Evolutionary conservation across 2,888 invertebrate species (phyloP).

Genomic region (Agrochola circellaris): DNA sequence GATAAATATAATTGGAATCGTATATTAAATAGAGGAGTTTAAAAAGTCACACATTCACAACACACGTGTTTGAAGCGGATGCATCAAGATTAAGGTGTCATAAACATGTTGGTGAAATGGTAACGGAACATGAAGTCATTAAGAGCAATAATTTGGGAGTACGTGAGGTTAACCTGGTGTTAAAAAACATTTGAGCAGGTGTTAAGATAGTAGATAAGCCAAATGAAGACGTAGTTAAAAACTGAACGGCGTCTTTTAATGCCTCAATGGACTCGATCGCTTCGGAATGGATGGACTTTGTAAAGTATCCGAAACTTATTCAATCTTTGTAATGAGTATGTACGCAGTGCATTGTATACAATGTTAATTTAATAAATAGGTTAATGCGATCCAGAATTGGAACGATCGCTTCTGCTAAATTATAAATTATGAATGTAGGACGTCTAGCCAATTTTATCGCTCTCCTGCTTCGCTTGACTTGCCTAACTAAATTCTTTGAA

Average conservation of each 20-base stretch:
- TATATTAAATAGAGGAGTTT: constrained; percentile 17
- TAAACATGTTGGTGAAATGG: constrained; percentile 52
- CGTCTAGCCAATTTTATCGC: constrained; percentile 72
- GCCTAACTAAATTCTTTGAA: constrained; percentile 70
- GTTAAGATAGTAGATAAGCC: constrained; percentile 45
- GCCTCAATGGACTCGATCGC: neutral
- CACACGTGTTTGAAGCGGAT: constrained; percentile 28
- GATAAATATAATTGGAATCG: constrained; percentile 9
- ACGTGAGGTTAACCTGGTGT: constrained; percentile 30
- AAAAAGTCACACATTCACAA: constrained; percentile 31
- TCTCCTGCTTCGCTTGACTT: constrained; percentile 59
- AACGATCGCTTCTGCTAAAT: constrained; percentile 70
- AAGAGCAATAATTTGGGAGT: constrained; percentile 56
- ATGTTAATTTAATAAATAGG: constrained; percentile 62
- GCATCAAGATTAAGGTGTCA: constrained; percentile 41
- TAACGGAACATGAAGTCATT: constrained; percentile 62
- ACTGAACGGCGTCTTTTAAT: constrained; percentile 13
- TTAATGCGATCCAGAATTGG: constrained; percentile 63
- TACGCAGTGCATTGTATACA: constrained; percentile 22
- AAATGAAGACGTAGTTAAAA: constrained; percentile 37
- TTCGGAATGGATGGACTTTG: constrained; percentile 16
- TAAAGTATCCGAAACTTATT: constrained; percentile 13
- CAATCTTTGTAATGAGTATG: constrained; percentile 13
- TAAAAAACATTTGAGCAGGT: constrained; percentile 43
- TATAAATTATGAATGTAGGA: constrained; percentile 76